These are phyloP conservation scores for Megalonaias nervosa DNA, from an alignment of 1,140 invertebrate genomes.

Conservation along the genomic window DNA sequence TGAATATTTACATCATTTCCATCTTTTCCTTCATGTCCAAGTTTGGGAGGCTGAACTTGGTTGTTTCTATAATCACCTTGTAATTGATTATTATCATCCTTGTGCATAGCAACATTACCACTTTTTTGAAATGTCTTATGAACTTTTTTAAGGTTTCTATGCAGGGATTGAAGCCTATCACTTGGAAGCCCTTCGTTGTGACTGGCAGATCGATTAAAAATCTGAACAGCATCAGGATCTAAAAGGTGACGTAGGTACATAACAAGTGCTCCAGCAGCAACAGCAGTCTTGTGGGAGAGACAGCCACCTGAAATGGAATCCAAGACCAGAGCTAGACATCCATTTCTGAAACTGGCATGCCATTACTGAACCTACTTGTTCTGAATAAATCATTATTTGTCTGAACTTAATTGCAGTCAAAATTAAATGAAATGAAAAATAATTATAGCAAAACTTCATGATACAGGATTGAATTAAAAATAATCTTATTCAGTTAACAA, in stretches of 20 bases:
- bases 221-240: constrained; percentile 44
- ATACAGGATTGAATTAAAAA: no score
- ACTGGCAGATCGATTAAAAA: constrained; percentile 35
- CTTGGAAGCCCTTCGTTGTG: not conserved
- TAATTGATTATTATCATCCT: constrained; percentile 37
- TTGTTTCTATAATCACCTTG: constrained; percentile 38
- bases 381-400: no score
- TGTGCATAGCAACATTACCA: constrained; percentile 26
- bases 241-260: constrained; percentile 64
- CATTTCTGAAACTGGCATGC: no score
- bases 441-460: no score
- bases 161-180: constrained; percentile 22
- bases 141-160: constrained; percentile 16
- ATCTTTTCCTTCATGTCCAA: constrained; percentile 25
- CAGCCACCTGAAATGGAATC: constrained; percentile 56
- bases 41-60: not conserved
- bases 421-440: no score
- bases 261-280: constrained; percentile 60
- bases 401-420: no score
- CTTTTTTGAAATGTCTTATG: constrained; percentile 23
- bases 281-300: constrained; percentile 64
- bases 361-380: no score
- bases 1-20: constrained; percentile 38
- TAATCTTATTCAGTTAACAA: no score
- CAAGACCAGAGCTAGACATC: no score